Evolutionary conservation across 2,113 vertebrate genomes (phyloP), one percentile per base, ranked within the genome.

Genomic region (Ophthalmolycus amberensis): DNA sequence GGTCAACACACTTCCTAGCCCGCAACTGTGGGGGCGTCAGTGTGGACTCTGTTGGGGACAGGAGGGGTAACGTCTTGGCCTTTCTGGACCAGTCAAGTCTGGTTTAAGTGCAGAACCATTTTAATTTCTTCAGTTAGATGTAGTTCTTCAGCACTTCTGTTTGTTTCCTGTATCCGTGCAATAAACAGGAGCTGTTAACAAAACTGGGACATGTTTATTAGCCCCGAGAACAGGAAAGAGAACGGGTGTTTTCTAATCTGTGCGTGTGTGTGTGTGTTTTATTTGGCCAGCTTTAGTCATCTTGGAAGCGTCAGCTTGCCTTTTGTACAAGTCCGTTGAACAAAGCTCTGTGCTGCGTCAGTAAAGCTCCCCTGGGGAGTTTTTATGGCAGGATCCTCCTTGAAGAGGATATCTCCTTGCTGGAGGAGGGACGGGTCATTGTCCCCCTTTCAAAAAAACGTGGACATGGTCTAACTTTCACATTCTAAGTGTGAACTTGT

Each of bases 311-410:
- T 72, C 65, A 75, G 75, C 72, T 54, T 52, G 65, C 16, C 72
- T 84, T 86, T 83, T 88, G 80, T 75, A 10, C 0, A 3, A 37
- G 52, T 54, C 38, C 34, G 42, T 42, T n/a, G 62, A 80, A 79
- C 80, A 91, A 68, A 74, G 50, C 25, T n/a, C 48, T 44, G 59
- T 37, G 25, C 25, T 60, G 70, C 15, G 40, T 40, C 65, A 40
- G 37, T 81, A 59, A 76, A 52, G 14, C 59, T 70, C 40, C 40
- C 80, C 80, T 18, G 40, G 64, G 50, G 52, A 44, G 34, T 38
- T 85, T 86, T 85, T 77, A 84, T 90, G 62, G 73, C 72, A 52
- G 80, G 62, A 78, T 88, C 85, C 87, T 84, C 56, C 72, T 81
- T 44, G 54, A 76, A 60, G 71, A 88, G 85, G 85, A 85, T 29